phyloP scores from a whole-genome alignment of 2,797 vertebrate species.

The Fratercula arctica region DNA sequence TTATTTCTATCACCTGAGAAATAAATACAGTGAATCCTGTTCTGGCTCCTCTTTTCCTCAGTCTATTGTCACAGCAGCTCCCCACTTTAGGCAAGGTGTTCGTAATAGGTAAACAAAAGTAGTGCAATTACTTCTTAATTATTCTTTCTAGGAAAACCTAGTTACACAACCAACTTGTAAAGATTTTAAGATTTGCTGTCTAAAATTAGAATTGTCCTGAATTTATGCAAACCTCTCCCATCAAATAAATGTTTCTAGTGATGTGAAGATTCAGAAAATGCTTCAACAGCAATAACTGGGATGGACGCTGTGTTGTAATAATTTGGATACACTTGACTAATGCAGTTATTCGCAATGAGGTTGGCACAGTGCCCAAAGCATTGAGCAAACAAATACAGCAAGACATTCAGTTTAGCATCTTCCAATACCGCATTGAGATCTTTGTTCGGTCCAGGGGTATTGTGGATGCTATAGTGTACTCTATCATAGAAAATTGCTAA shows the following conservation, averaged over 20 bases:
- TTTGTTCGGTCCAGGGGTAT: slow-evolving; percentile 62
- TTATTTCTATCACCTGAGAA: neutral
- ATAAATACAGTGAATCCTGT: neutral
- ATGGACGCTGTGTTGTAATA: slow-evolving; percentile 84
- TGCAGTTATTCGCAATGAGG: slow-evolving; percentile 84
- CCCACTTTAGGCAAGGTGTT: neutral
- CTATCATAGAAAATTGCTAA: slow-evolving; percentile 23
- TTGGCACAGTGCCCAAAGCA: slow-evolving; percentile 82
- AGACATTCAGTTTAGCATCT: slow-evolving; percentile 71
- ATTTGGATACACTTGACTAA: slow-evolving; percentile 86
- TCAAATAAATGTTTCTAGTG: slow-evolving; percentile 70
- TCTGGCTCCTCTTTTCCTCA: neutral
- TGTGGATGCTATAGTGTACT: slow-evolving; percentile 38
- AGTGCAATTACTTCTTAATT: slow-evolving; percentile 22
- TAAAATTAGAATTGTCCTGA: slow-evolving; percentile 63
- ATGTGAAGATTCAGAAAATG: slow-evolving; percentile 77
- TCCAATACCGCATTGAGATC: slow-evolving; percentile 60
- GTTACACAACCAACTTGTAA: slow-evolving; percentile 26
- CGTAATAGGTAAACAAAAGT: slow-evolving; percentile 3
- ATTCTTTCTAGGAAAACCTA: slow-evolving; percentile 17
- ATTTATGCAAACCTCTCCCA: slow-evolving; percentile 64
- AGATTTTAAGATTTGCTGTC: slow-evolving; percentile 40
- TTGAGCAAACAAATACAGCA: slow-evolving; percentile 79
- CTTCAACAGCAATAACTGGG: slow-evolving; percentile 80
- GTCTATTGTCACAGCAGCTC: neutral